Base-by-base conservation (phyloP, 2,888 invertebrate species). In the Globia sparganii region DNA sequence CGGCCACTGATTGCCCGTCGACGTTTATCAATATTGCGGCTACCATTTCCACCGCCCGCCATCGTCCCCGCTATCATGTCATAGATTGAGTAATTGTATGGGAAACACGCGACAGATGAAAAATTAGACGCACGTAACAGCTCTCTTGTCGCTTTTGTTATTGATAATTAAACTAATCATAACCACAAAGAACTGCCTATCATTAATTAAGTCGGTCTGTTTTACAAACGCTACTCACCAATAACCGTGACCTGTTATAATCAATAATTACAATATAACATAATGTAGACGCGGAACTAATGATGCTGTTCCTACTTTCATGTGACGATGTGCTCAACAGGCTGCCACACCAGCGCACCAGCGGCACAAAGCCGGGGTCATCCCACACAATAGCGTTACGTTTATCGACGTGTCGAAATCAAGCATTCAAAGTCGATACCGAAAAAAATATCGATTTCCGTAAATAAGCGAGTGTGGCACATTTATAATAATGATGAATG, bases 361-460 rank as follows among this genome's bases (percentile, higher is more conserved):
- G 59, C 40, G 9, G 43, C 49, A 65, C 94, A 95, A 95, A 92
- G 91, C 88, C 89, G 93, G 96, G 96, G 96, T 96, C 96, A 95
- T 93, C 94, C 90, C 87, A 90, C 86, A 96, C 96, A 96, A 96
- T 94, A 92, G 92, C 92, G 92, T 94, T 94, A 94, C 96, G 94
- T 95, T 95, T 95, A 95, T 92, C 94, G 93, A 95, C 93, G 96
- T 95, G 95, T 94, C 95, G 94, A 95, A 95, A 94, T 90, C 91
- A 89, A 89, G 91, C 91, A 96, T 96, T 95, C 95, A 96, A 94
- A 93, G 91, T 93, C 94, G 94, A 94, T 94, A 95, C 94, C 94
- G 95, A 96, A 96, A 96, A 96, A 96, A 96, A 96, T 96, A 96
- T 96, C 96, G 96, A 96, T 96, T 96, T 96, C 96, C 96, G 96